phyloP scores from a whole-genome alignment of 2,888 invertebrate genomes.

The Aspidapion aeneum region DNA sequence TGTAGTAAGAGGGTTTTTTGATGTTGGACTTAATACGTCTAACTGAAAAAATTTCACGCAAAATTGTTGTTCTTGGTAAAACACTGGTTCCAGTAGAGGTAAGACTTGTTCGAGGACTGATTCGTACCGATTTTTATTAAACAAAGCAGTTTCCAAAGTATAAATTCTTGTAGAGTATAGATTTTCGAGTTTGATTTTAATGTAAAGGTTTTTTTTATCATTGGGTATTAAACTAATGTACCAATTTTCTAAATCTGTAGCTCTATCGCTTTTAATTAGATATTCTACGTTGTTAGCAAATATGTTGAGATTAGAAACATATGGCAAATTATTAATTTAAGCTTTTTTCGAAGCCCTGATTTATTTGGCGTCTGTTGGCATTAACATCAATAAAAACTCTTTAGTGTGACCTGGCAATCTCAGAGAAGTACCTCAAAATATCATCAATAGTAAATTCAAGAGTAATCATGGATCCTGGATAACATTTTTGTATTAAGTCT shows the following conservation, averaged over 20 bases:
- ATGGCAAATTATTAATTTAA: too few species aligned
- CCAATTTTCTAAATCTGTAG: too few species aligned
- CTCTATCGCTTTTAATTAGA: too few species aligned
- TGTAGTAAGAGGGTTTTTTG: constrained; percentile 56
- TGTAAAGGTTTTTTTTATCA: too few species aligned
- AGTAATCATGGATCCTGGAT: constrained; percentile 91
- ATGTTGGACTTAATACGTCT: constrained; percentile 53
- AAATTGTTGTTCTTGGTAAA: constrained; percentile 93
- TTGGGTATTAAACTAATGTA: too few species aligned
- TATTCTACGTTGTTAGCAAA: too few species aligned
- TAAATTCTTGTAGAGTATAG: too few species aligned
- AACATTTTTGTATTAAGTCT: constrained; percentile 90
- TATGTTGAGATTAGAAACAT: too few species aligned
- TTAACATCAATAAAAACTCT: too few species aligned
- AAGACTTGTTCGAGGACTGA: constrained; percentile 80
- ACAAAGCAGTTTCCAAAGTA: constrained; percentile 58
- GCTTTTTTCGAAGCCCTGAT: too few species aligned
- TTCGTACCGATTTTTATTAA: constrained; percentile 58
- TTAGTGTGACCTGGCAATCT: constrained; percentile 89
- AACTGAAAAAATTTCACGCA: constrained; percentile 88
- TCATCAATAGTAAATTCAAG: constrained; percentile 95
- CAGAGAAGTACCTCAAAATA: constrained; percentile 94
- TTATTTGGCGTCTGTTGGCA: too few species aligned
- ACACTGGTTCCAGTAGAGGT: constrained; percentile 86
- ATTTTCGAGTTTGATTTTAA: too few species aligned